These are phyloP conservation scores for Cherax destructor DNA, from an alignment of 1,140 invertebrate species.

Conservation along the genomic window DNA sequence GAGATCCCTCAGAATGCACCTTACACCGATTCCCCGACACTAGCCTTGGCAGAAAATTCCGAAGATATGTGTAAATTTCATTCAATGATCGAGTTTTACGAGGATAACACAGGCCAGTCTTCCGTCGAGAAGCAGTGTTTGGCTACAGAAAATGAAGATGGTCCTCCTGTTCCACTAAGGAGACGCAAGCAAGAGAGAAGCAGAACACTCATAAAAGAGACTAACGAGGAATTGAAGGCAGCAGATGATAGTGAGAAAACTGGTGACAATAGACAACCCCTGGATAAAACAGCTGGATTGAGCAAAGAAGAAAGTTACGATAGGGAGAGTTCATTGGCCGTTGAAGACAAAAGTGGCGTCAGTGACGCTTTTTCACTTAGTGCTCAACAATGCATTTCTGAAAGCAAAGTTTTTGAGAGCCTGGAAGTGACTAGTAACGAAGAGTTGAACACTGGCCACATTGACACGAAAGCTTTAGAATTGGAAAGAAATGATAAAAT, in stretches of 20 bases:
- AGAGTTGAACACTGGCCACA: background rate
- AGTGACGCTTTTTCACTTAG: background rate
- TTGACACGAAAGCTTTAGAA: no score
- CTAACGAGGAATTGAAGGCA: background rate
- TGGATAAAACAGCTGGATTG: background rate
- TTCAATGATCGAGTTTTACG: background rate
- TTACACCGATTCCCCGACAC: background rate
- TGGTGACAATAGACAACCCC: background rate
- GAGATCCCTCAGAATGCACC: conserved; percentile 25
- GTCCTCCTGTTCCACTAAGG: background rate
- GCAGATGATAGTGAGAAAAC: background rate
- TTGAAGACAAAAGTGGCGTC: background rate
- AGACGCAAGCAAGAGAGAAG: background rate
- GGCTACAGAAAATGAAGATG: background rate
- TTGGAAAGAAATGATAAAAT: no score
- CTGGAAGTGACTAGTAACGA: background rate
- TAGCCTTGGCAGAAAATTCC: background rate
- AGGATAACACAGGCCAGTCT: background rate
- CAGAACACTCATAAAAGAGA: background rate
- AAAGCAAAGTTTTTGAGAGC: no score
- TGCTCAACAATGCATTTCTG: background rate
- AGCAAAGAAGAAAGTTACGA: background rate
- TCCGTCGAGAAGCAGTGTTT: background rate
- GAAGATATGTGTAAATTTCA: background rate
- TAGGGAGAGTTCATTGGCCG: background rate